Conservation (phyloP, 2,888 invertebrate species). For the Melinaea marsaeus region DNA sequence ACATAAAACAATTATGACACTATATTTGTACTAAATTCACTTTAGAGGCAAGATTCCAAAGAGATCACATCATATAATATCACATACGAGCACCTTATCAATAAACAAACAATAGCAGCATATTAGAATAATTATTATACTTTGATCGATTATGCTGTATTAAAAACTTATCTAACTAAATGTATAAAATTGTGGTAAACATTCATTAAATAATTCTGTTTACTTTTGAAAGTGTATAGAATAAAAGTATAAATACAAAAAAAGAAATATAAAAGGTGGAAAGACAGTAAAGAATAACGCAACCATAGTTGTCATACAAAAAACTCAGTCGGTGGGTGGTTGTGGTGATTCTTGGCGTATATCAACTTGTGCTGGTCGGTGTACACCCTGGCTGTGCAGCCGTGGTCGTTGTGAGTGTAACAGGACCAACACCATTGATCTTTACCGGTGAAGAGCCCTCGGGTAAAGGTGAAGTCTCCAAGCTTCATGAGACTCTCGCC, state of each 20-base stretch:
- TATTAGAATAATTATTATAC: no score
- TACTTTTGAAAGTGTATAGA: not conserved
- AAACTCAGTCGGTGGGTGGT: conserved; percentile 70
- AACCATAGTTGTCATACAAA: conserved; percentile 55
- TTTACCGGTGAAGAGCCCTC: conserved; percentile 43
- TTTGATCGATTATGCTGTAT: no score
- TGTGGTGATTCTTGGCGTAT: conserved; percentile 61
- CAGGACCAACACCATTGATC: conserved; percentile 61
- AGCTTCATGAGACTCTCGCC: conserved; percentile 66
- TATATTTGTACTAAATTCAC: conserved; percentile 46
- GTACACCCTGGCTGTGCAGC: conserved; percentile 62
- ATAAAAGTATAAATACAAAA: not conserved
- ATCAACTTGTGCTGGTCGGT: conserved; percentile 55
- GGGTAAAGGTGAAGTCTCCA: conserved; percentile 67
- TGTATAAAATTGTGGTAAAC: not conserved
- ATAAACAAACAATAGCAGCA: not conserved
- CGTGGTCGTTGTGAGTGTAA: conserved; percentile 59
- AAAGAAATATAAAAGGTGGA: not conserved
- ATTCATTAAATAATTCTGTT: not conserved
- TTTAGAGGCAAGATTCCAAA: conserved; percentile 46
- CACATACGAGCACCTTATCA: conserved; percentile 35
- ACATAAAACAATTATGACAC: conserved; percentile 45
- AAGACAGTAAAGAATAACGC: no score
- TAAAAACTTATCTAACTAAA: not conserved
- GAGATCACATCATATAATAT: conserved; percentile 37